phyloP scores from a whole-genome alignment of 1,140 invertebrate genomes.

The Drosophila punjabiensis region DNA sequence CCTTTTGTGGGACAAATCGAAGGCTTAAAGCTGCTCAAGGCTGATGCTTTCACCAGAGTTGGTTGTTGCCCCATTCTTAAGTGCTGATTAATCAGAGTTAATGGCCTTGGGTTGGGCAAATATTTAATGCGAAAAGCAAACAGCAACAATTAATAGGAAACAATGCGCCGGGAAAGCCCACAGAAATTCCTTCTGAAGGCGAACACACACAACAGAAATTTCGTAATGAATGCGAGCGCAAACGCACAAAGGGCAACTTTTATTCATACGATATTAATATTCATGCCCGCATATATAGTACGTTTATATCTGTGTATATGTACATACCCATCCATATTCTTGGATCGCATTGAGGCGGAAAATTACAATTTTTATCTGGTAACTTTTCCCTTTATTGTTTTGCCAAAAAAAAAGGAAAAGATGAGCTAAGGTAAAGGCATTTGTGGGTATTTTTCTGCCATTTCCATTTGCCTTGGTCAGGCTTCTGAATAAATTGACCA shows the following conservation, averaged over 20 bases:
- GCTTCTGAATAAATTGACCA: not conserved
- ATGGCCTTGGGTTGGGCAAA: conserved; percentile 44
- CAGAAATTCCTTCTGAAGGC: conserved; percentile 33
- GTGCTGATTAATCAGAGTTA: conserved; percentile 74
- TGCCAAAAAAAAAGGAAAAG: conserved; percentile 20
- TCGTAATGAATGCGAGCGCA: conserved; percentile 41
- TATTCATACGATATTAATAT: conserved; percentile 76
- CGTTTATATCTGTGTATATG: not conserved
- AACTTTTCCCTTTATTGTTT: conserved; percentile 57
- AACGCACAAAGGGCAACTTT: conserved; percentile 63
- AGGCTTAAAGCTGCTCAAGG: conserved; percentile 32
- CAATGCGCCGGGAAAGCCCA: conserved; percentile 34
- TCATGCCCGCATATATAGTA: conserved; percentile 41
- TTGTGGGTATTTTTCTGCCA: conserved; percentile 1
- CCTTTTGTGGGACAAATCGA: conserved; percentile 22
- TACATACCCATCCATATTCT: conserved; percentile 9
- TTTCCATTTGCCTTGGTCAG: not conserved
- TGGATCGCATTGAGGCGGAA: conserved; percentile 41
- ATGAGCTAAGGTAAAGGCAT: not conserved
- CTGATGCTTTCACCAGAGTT: not conserved
- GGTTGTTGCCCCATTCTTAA: conserved; percentile 41
- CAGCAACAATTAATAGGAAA: conserved; percentile 65
- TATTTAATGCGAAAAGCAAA: conserved; percentile 44
- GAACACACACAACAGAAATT: conserved; percentile 27
- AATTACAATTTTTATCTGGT: conserved; percentile 72